Evolutionary conservation across 1,140 invertebrate genomes (phyloP), one percentile per base, ranked within the genome.

Genomic region (Drosophila pandora): DNA sequence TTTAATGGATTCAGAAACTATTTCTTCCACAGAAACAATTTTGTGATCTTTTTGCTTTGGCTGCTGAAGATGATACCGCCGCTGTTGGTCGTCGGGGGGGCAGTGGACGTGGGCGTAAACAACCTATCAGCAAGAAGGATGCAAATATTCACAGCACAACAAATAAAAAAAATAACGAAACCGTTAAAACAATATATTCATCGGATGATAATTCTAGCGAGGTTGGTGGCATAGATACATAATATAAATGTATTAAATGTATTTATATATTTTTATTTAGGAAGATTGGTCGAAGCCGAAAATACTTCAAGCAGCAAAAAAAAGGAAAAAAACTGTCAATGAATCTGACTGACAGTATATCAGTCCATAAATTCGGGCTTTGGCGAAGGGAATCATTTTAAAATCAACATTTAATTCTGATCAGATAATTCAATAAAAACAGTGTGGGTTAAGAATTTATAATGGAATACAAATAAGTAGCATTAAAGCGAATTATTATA

Each of bases 41-140:
- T 91, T 95, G 96, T 91, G 97, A 98, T 88, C 93, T 99, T 59
- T 97, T 99, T 92, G 95, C 97, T 0, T 93, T 99, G 72, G 96
- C 97, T 6, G 97, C 98, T 91, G 95, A 97, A 71, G 97, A 97
- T 65, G 97, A 98, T 43, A 92, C 87, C 4, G 90, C 89, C 23
- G 87, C 82, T 3, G 91, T 92, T 37, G 90, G 91, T 1, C 69
- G 91, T 7, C 78, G 91, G 10, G 91, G 91, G 8, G 79, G 80
- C 7, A 92, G 90, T 59, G 90, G 89, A 6, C 83, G 91, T 22
- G 91, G 91, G 10, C 77, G 91, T 30, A 91, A 92, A 37, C 90
- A 90, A 30, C 79, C 90, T 39, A 70, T 77, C 43, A 69, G 58
- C 48, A 92, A 92, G 84, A 92, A 91, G 49, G 91, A 92, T 45